These are phyloP conservation scores for Cabera pusaria DNA, from an alignment of 2,888 invertebrate genomes.

Conservation along the genomic window DNA sequence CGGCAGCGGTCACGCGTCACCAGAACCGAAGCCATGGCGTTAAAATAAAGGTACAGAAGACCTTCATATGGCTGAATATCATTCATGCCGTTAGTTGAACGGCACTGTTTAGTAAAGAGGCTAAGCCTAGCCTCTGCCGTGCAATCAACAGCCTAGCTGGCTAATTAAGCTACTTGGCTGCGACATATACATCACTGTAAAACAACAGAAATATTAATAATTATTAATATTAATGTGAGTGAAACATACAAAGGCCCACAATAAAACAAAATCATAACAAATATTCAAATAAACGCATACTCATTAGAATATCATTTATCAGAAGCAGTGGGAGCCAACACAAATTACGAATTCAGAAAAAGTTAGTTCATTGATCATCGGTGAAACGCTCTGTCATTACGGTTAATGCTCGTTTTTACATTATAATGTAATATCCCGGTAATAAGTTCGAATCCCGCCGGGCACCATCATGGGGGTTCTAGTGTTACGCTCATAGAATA, in stretches of 20 bases:
- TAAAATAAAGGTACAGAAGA: no score
- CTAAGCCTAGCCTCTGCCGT: no score
- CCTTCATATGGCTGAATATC: no score
- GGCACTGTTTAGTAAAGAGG: no score
- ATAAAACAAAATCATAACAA: background rate
- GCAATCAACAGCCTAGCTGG: no score
- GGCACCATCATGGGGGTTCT: constrained; percentile 58
- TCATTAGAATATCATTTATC: constrained; percentile 27
- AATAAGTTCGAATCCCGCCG: constrained; percentile 64
- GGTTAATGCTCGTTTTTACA: constrained; percentile 57
- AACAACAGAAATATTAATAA: background rate
- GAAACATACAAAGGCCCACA: no score
- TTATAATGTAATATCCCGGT: constrained; percentile 58
- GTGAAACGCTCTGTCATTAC: constrained; percentile 66
- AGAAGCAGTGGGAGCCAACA: constrained; percentile 30
- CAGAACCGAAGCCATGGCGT: no score
- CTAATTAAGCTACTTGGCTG: no score
- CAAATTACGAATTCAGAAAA: constrained; percentile 28
- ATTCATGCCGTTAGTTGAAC: no score
- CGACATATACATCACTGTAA: no score
- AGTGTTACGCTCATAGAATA: constrained; percentile 50
- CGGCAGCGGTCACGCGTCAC: no score
- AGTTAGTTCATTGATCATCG: constrained; percentile 48
- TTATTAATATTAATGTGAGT: no score
- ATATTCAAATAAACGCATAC: constrained; percentile 12